Evolutionary conservation across 2,113 vertebrate genomes (phyloP).

Genomic region (Cepphus grylle): DNA sequence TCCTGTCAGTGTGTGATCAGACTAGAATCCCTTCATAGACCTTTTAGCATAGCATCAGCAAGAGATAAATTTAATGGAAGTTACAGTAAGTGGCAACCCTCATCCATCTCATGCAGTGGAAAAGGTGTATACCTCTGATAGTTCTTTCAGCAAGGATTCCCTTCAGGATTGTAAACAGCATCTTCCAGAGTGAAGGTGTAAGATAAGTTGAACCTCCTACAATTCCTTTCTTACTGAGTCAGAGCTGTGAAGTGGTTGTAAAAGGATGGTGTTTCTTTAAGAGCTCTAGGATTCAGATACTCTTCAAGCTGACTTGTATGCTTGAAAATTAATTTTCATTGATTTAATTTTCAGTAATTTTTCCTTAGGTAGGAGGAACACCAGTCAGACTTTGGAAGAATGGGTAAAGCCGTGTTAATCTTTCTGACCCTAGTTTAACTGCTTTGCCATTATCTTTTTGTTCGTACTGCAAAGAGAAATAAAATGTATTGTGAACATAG

Average conservation of each 20-base stretch:
- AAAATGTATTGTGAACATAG: background rate
- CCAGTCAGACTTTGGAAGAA: background rate
- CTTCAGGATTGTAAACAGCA: background rate
- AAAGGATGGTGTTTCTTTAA: background rate
- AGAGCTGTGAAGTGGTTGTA: background rate
- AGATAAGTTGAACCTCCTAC: background rate
- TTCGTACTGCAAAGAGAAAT: background rate
- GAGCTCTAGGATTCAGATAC: background rate
- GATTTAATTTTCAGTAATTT: background rate
- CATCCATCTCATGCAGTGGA: background rate
- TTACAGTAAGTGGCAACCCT: background rate
- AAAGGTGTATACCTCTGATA: background rate
- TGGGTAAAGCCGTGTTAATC: background rate
- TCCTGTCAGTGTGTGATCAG: background rate
- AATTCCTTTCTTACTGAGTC: background rate
- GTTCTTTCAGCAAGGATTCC: background rate
- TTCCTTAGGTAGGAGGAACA: background rate
- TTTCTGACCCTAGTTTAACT: background rate
- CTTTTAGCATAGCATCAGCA: background rate
- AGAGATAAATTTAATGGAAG: background rate
- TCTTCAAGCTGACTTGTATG: background rate
- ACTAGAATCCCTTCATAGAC: background rate
- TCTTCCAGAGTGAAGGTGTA: background rate
- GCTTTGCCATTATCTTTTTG: background rate
- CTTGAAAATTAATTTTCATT: background rate